phyloP scores from a whole-genome alignment of 2,797 vertebrate species.

The Pangasius sanitwongsei region DNA sequence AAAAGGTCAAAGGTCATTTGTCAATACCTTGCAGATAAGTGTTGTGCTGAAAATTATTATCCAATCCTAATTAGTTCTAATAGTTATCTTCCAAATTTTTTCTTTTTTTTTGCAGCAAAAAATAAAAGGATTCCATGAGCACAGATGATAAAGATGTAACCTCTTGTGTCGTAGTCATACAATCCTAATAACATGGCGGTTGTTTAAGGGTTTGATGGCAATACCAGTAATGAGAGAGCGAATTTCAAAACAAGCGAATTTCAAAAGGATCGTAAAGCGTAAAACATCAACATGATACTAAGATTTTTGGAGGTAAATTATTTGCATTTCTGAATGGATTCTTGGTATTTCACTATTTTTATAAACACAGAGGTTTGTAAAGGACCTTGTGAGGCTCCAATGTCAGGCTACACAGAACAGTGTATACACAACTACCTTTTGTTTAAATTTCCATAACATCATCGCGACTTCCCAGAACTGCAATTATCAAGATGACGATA shows the following conservation, averaged over 20 bases:
- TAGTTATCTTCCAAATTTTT: neutral
- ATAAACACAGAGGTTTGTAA: neutral
- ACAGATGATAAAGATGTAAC: neutral
- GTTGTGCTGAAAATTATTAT: neutral
- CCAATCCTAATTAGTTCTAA: neutral
- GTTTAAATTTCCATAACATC: slow-evolving; percentile 17
- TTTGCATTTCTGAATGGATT: neutral
- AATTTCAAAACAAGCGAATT: neutral
- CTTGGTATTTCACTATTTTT: neutral
- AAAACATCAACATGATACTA: too few relatives aligned
- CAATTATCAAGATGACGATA: slow-evolving; percentile 14
- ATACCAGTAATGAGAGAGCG: neutral
- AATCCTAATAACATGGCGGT: neutral
- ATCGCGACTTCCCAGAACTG: neutral
- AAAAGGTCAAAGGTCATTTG: neutral
- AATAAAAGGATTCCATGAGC: neutral
- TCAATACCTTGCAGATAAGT: neutral
- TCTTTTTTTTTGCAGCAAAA: neutral
- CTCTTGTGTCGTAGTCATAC: neutral
- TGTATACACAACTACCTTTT: neutral
- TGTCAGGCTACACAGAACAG: neutral
- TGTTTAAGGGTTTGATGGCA: neutral
- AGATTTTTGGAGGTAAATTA: neutral
- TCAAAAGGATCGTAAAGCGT: neutral
- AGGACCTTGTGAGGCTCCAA: neutral